These are phyloP conservation scores for Chionoecetes opilio DNA, from an alignment of 1,140 invertebrate genomes.

Conservation along the genomic window DNA sequence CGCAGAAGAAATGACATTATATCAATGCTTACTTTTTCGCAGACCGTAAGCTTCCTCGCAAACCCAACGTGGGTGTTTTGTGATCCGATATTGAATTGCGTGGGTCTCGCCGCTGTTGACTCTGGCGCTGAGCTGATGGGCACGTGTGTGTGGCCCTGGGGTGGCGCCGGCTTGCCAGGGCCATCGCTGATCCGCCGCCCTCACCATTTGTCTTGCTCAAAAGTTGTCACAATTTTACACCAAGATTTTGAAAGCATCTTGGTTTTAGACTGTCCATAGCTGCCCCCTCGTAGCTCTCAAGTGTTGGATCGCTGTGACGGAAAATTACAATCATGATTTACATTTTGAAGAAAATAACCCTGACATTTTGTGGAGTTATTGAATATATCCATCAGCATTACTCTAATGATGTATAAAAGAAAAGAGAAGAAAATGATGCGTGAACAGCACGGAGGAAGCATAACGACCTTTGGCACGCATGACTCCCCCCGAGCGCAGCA, in stretches of 20 bases:
- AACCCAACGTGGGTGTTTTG: neutral
- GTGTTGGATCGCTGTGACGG: too few species aligned
- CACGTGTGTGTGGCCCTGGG: neutral
- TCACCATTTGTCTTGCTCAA: too few species aligned
- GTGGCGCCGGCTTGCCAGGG: too few species aligned
- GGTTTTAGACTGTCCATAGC: too few species aligned
- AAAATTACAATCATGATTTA: too few species aligned
- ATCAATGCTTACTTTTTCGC: neutral
- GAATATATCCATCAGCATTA: neutral
- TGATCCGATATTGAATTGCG: neutral
- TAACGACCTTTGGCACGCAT: neutral
- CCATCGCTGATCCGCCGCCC: too few species aligned
- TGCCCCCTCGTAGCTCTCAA: too few species aligned
- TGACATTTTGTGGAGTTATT: neutral
- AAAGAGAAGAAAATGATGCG: slow-evolving; percentile 5
- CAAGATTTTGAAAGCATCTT: too few species aligned
- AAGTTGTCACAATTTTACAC: too few species aligned
- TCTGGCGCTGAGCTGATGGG: neutral
- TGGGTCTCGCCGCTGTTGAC: neutral
- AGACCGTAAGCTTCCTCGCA: neutral
- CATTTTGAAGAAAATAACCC: too few species aligned
- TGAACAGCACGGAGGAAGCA: neutral
- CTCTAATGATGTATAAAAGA: neutral
- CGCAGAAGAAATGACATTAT: neutral
- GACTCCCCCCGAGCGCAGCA: neutral